These are phyloP conservation scores for Drosophila stalkeri DNA, from an alignment of 2,888 invertebrate genomes.

Conservation along the genomic window DNA sequence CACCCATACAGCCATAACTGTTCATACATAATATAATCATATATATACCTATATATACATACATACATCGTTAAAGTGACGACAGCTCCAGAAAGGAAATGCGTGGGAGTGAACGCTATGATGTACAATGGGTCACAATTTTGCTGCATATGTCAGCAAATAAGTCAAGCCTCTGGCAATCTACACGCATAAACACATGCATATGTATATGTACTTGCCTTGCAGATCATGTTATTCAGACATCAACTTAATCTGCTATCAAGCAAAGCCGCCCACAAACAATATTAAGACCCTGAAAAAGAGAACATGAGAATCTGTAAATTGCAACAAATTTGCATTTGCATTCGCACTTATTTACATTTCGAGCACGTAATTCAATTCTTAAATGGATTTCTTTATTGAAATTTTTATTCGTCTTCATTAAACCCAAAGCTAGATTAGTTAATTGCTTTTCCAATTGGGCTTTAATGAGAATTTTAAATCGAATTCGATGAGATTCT, in stretches of 20 bases:
- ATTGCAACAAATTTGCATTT: conserved; percentile 3
- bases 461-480: neutral
- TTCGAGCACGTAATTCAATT: neutral
- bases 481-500: neutral
- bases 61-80: conserved; percentile 1
- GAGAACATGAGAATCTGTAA: neutral
- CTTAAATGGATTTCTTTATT: neutral
- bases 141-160: neutral
- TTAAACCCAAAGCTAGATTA: neutral
- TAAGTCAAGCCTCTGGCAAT: neutral
- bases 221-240: conserved; percentile 2
- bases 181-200: neutral
- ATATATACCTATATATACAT: neutral
- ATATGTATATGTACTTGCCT: neutral
- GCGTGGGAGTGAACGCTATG: conserved; percentile 6
- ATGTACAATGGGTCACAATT: conserved; percentile 19
- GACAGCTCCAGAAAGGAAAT: conserved; percentile 16
- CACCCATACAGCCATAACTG: conserved; percentile 21
- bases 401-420: neutral
- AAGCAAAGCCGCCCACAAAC: conserved; percentile 18
- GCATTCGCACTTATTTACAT: neutral
- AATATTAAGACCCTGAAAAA: neutral
- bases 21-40: neutral
- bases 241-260: conserved; percentile 30
- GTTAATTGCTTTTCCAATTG: neutral